These are phyloP conservation scores for Beroe ovata DNA, from an alignment of 37 sponge, comb jelly and placozoan genomes.

Conservation along the genomic window DNA sequence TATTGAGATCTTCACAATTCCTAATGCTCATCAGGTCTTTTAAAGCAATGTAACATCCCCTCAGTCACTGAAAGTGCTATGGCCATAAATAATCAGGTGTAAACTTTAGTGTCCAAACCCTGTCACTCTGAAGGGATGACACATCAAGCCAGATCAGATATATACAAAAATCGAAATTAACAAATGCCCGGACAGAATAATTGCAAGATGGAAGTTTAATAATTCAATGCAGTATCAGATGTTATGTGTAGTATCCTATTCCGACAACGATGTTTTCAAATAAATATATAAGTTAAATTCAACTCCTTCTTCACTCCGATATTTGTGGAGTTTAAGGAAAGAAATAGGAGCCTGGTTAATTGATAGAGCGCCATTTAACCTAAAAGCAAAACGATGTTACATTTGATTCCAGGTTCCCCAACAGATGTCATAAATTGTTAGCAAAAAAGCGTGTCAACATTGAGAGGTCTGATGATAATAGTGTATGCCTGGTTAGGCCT, in stretches of 20 bases:
- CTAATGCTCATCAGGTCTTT: background rate
- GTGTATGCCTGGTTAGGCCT: background rate
- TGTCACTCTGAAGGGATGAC: background rate
- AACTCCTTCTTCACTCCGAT: background rate
- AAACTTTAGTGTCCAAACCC: no score
- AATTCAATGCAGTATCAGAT: conserved; percentile 40
- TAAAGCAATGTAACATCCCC: background rate
- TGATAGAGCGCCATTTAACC: background rate
- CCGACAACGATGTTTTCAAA: background rate
- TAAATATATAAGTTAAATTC: conserved; percentile 34
- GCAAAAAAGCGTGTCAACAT: background rate
- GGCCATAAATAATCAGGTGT: no score
- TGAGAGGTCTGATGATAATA: background rate
- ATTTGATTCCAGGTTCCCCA: background rate
- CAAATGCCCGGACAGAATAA: conserved; percentile 52
- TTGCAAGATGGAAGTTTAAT: conserved; percentile 34
- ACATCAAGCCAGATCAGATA: conserved; percentile 63
- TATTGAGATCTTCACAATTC: no score
- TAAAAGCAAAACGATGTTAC: background rate
- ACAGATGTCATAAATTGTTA: background rate
- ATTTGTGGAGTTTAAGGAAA: background rate
- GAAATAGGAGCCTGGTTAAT: background rate
- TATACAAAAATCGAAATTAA: conserved; percentile 65
- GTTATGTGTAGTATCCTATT: conserved; percentile 1
- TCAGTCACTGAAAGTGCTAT: background rate